Evolutionary conservation across 2,888 invertebrate genomes (phyloP), one percentile per base, ranked within the genome.

Genomic region (Athalia rosae): DNA sequence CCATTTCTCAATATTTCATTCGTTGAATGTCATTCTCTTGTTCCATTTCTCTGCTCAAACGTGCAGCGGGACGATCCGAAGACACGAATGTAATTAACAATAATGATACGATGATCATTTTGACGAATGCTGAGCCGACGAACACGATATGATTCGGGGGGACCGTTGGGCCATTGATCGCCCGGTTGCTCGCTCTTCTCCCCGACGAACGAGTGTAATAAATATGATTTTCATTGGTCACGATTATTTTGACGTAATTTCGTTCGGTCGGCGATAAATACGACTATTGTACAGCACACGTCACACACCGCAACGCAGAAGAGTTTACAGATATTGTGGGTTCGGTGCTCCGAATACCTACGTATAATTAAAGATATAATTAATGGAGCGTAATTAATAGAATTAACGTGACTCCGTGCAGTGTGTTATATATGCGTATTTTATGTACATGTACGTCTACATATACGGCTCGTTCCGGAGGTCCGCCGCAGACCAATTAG

Each of bases 351-450:
- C 28, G 28, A 28, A 28, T 28, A 28, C 28, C 28, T 28, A 28
- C 28, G 28, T 28, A 28, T 28, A 84, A 85, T 85, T 83, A 83
- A 85, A 83, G 83, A 81, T 79, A 79, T 84, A 81, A 84, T 84
- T 84, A 85, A 85, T 83, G 84, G 79, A 56, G 80, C 81, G 80
- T 83, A 85, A 86, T 86, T 85, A 84, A 85, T 84, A 84, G 84
- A 85, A 86, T 86, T 85, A 86, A 83, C 80, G 80, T 50, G 28
- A 50, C 48, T 48, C 28, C n/a, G 50, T 53, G 48, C 53, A 50
- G 50, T 15, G 67, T 67, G 28, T 11, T 11, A 8, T 11, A 53
- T 53, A 3, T 8, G 53, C n/a, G 28, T 11, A 48, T 41, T 53
- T 45, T 28, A 28, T 11, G 8, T 64, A 47, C 13, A 7, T 11